Base-by-base conservation (phyloP, 2,113 vertebrate species). In the Notarius lentiginosus region DNA sequence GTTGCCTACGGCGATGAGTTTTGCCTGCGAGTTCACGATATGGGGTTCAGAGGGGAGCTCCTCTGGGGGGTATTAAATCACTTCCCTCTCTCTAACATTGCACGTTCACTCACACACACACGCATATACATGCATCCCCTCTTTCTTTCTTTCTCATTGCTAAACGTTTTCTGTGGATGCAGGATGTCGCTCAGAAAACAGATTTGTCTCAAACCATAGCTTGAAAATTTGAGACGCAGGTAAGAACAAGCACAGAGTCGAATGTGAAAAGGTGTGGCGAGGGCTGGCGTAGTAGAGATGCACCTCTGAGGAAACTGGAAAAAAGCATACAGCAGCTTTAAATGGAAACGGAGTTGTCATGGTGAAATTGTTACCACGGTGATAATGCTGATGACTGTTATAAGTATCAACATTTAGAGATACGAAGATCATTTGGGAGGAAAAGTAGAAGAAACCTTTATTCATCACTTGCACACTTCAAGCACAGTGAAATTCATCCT, bases 41-140 rank as follows among this genome's bases (percentile, higher is more conserved):
- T 90, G 93, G 87, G 94, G 95, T 95, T 94, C 94, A 95, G 94
- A 95, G 95, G 95, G 93, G 94, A 95, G 94, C 94, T 95, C 95
- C 95, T 95, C 93, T 95, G 95, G 94, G 95, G 94, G 91, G 93
- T 94, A 95, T 95, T 95, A 95, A 95, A 95, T 95, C 94, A 93
- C 93, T 95, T 93, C 91, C 92, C 84, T 89, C 75, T 86, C 82
- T 93, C 92, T 92, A 91, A 92, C 91, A 89, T 76, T 91, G 92
- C 91, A 90, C 91, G 91, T 90, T 92, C 92, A 92, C 90, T 92
- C 90, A 92, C 88, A 90, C 90, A 90, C 92, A 92, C 91, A 92
- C 92, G 93, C 90, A 93, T 90, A 92, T 91, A 92, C 92, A 92
- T 86, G 90, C 91, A 92, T 90, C 89, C 56, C 91, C 91, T 92